These are phyloP conservation scores for Todiramphus chloris DNA, from an alignment of 2,113 vertebrate genomes.

Conservation along the genomic window DNA sequence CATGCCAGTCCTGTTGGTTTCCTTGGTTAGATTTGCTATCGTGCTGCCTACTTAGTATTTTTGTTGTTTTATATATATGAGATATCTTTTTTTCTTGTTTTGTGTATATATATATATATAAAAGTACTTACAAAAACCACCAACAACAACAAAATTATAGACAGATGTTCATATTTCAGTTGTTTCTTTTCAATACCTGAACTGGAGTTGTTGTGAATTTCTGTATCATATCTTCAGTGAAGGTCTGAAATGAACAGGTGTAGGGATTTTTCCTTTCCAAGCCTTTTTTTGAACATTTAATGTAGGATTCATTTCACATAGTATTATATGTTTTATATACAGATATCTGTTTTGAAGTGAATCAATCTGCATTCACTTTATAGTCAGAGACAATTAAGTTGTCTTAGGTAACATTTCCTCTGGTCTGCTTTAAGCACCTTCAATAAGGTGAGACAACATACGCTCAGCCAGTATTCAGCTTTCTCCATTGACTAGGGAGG, in stretches of 20 bases:
- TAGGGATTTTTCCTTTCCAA: not conserved
- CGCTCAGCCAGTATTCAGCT: not conserved
- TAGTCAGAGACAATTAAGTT: not conserved
- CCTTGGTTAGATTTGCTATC: not conserved
- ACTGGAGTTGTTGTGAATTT: not conserved
- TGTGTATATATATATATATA: no score
- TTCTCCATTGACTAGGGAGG: not conserved
- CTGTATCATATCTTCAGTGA: not conserved
- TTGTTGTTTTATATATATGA: not conserved
- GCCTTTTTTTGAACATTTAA: not conserved
- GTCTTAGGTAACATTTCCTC: not conserved
- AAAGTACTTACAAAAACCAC: not conserved
- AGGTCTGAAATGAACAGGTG: not conserved
- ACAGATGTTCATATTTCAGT: not conserved
- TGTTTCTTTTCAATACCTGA: not conserved
- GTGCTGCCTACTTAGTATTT: not conserved
- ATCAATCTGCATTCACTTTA: not conserved
- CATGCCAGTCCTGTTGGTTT: not conserved
- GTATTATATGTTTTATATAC: not conserved
- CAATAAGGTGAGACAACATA: not conserved
- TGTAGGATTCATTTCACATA: not conserved
- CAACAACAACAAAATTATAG: not conserved
- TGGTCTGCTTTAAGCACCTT: not conserved
- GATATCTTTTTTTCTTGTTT: not conserved
- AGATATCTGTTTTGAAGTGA: not conserved